A percentile compares a stretch with the other conserved stretches of the same genome.
These are phyloP conservation scores for Scomber colias DNA, from an alignment of 2,113 vertebrate species.

Conservation along the genomic window DNA sequence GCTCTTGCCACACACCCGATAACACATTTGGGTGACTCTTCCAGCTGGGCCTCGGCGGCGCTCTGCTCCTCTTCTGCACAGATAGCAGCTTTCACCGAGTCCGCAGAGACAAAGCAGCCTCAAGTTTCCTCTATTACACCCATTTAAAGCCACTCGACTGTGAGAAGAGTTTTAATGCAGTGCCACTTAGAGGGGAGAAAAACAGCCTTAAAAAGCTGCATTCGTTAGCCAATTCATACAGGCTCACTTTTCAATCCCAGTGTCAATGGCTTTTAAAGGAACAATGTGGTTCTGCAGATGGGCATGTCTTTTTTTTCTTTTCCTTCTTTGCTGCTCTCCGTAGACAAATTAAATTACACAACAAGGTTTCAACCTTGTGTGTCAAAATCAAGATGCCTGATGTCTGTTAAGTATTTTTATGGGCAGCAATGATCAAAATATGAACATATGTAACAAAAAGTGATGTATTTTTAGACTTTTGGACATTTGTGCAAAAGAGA, in stretches of 20 bases:
- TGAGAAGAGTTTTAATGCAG: conserved; percentile 78
- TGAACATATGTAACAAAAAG: background rate
- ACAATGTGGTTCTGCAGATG: conserved; percentile 32
- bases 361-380: too few relatives aligned
- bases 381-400: background rate
- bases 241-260: conserved; percentile 44
- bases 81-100: conserved; percentile 75
- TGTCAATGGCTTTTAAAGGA: conserved; percentile 29
- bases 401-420: background rate
- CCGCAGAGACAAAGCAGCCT: conserved; percentile 75
- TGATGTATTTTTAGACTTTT: background rate
- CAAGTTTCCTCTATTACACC: conserved; percentile 69
- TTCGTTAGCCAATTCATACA: conserved; percentile 49
- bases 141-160: conserved; percentile 76
- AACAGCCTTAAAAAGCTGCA: conserved; percentile 69
- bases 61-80: conserved; percentile 63
- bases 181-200: conserved; percentile 72
- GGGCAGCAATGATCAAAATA: too few relatives aligned
- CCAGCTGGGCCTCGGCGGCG: conserved; percentile 68
- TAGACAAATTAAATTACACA: background rate
- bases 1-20: conserved; percentile 64
- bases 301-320: background rate
- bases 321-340: background rate
- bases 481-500: too few relatives aligned
- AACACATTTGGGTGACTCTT: conserved; percentile 73